A percentile compares a stretch with the other conserved stretches of the same genome.
Evolutionary conservation across 2,888 invertebrate genomes (phyloP).

Genomic region (Ellobium chinense): DNA sequence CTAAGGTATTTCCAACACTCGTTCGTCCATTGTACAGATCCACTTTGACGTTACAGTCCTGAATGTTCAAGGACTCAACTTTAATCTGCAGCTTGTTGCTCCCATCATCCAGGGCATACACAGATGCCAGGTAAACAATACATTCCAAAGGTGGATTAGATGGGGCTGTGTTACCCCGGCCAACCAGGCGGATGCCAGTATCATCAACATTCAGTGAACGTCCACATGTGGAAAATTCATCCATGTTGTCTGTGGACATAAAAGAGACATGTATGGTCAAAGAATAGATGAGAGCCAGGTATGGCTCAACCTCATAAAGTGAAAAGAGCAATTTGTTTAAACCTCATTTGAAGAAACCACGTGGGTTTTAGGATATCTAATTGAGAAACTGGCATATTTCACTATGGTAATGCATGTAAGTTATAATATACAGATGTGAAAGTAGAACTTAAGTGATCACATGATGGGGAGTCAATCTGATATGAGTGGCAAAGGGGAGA

Average conservation of each 20-base stretch:
- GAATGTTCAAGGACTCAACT: slow-evolving; percentile 58
- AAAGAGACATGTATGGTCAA: too few relatives aligned
- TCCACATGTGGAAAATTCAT: slow-evolving; percentile 57
- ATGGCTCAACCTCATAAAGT: too few relatives aligned
- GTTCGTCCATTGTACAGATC: slow-evolving; percentile 61
- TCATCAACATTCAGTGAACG: slow-evolving; percentile 61
- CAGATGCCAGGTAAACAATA: slow-evolving; percentile 58
- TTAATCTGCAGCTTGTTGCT: slow-evolving; percentile 66
- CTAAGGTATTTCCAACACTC: slow-evolving; percentile 57
- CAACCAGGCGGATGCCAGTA: slow-evolving; percentile 55
- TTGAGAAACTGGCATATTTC: too few relatives aligned
- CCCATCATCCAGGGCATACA: slow-evolving; percentile 57
- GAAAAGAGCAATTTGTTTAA: too few relatives aligned
- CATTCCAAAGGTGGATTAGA: slow-evolving; percentile 62
- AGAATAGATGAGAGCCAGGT: too few relatives aligned
- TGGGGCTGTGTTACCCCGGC: slow-evolving; percentile 56
- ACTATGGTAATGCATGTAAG: too few relatives aligned
- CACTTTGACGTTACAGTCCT: slow-evolving; percentile 63
- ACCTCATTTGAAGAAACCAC: too few relatives aligned
- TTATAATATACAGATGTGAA: too few relatives aligned
- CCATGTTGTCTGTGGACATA: slow-evolving; percentile 61
- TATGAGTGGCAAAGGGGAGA: too few relatives aligned
- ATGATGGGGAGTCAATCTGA: too few relatives aligned
- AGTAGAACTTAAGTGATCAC: too few relatives aligned
- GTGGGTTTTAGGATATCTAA: too few relatives aligned